Base-by-base conservation (phyloP, 2,888 invertebrate species). In the Drosophila pegasa region DNA sequence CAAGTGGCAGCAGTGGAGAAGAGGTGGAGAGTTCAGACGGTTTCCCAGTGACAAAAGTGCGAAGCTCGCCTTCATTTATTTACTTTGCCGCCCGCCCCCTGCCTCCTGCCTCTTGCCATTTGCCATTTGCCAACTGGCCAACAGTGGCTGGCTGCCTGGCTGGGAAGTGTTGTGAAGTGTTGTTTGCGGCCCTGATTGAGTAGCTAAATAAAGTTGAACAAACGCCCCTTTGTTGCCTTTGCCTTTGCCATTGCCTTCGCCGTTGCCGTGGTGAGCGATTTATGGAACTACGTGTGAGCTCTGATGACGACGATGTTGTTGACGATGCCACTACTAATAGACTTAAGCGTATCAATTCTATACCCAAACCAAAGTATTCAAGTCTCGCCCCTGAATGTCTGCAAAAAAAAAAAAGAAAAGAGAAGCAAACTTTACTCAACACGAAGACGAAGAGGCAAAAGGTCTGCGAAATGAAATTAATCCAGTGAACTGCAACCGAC, bases 121-220 rank as follows among this genome's bases (percentile, higher is more conserved):
- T 63, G 63, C 41, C 67, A 59, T 74, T 80, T 68, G 67, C 58
- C 58, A 74, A 75, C 80, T 64, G 76, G 68, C 66, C 71, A 73
- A 54, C 60, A 14, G 22, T 43, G 25, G 43, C 43, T 27, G 16
- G 10, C 45, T 45, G 45, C 14, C 20, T 31, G 29, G 52, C 48
- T 57, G 71, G 67, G 67, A 68, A 68, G 75, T 83, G 50, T 63
- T 63, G 63, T 63, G 71, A 70, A 83, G 87, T 83, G 83, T 67
- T 83, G 83, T 87, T 87, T 87, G 85, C 73, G 71, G 70, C 85
- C 73, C 83, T 83, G 83, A 83, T 83, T 83, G 87, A 83, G 87
- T 83, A 81, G 85, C 83, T 84, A 87, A 83, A 84, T 83, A 87
- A 83, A 87, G 75, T 81, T 60, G 57, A 27, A 45, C 59, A 65